Conservation (phyloP, 2,113 vertebrate species). For the Corydoras sp. region DNA sequence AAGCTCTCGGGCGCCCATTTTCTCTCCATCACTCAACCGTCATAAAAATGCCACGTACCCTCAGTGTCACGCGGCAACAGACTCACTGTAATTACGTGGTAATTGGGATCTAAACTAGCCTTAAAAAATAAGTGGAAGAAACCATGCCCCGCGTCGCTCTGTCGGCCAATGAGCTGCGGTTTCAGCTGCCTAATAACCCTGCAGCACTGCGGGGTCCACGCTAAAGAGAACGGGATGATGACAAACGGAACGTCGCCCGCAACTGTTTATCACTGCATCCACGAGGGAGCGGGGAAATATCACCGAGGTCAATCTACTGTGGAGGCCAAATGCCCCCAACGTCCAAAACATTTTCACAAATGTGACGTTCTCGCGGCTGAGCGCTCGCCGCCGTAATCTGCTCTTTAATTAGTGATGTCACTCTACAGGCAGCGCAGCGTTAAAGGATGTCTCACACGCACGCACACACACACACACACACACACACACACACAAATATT, state of each 20-base stretch:
- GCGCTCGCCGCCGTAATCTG: too few species aligned
- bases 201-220: not conserved
- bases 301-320: not conserved
- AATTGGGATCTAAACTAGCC: constrained; percentile 41
- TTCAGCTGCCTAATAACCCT: not conserved
- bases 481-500: too few species aligned
- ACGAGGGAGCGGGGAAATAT: not conserved
- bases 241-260: not conserved
- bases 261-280: not conserved
- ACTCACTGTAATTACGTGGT: constrained; percentile 27
- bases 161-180: not conserved
- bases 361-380: too few species aligned
- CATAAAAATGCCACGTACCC: constrained; percentile 27
- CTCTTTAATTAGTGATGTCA: too few species aligned
- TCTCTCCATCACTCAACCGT: constrained; percentile 22
- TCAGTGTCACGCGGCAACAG: constrained; percentile 11
- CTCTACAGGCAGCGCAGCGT: too few species aligned
- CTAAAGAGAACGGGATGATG: not conserved
- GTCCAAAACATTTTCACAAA: too few species aligned
- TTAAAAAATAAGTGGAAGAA: not conserved
- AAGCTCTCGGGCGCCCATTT: constrained; percentile 1
- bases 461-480: too few species aligned
- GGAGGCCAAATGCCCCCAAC: not conserved
- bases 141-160: not conserved
- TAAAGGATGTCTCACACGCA: too few species aligned